Conservation (phyloP, 2,113 vertebrate species). For the Helogale parvula region DNA sequence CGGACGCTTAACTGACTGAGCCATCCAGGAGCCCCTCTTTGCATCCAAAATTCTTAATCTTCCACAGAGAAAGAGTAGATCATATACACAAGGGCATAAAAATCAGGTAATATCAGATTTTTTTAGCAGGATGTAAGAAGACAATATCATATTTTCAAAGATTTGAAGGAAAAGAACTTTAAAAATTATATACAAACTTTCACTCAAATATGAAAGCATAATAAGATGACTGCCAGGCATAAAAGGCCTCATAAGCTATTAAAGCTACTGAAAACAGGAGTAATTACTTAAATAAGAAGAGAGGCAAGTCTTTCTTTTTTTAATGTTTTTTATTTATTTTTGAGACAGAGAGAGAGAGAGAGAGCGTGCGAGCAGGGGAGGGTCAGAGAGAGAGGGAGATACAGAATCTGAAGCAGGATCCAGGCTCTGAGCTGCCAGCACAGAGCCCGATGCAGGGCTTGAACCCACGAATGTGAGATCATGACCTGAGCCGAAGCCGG, state of each 20-base stretch:
- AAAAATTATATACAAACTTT: background rate
- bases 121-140: background rate
- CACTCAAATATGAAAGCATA: conserved; percentile 22
- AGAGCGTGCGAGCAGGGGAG: too few relatives aligned
- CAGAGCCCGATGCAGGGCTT: too few relatives aligned
- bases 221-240: background rate
- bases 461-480: too few relatives aligned
- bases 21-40: too few relatives aligned
- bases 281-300: background rate
- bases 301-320: background rate
- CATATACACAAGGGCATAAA: background rate
- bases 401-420: too few relatives aligned
- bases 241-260: background rate
- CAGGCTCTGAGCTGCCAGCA: too few relatives aligned
- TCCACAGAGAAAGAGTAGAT: background rate
- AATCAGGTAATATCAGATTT: conserved; percentile 6
- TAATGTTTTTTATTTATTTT: too few relatives aligned
- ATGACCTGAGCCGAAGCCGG: too few relatives aligned
- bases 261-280: background rate
- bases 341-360: too few relatives aligned
- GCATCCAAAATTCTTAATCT: background rate
- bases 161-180: conserved; percentile 6
- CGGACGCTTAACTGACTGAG: too few relatives aligned
- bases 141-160: background rate
- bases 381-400: too few relatives aligned